Evolutionary conservation across 2,797 vertebrate species (phyloP).

Genomic region (Pantherophis alleghaniensis): DNA sequence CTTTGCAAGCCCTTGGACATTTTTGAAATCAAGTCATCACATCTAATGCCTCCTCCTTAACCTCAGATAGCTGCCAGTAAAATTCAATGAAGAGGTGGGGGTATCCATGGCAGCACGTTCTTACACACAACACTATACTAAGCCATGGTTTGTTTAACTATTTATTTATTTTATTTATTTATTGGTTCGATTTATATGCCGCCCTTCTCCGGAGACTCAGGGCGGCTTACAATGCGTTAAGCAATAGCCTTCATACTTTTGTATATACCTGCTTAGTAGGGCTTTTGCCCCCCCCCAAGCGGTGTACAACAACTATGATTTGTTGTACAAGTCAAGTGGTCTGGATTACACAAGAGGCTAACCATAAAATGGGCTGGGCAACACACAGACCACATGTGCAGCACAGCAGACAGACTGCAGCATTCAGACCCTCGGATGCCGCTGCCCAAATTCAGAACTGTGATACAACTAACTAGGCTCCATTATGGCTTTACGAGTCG

Average conservation of each 20-base stretch:
- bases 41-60: background rate
- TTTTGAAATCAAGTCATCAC: background rate
- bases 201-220: no score
- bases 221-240: no score
- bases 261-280: no score
- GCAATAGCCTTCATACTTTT: no score
- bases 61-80: background rate
- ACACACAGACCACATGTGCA: background rate
- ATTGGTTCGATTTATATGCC: no score
- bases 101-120: background rate
- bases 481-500: background rate
- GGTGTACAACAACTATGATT: background rate
- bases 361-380: background rate
- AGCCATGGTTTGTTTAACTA: background rate
- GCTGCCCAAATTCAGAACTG: background rate
- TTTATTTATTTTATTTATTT: no score
- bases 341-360: background rate
- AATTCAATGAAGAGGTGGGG: background rate
- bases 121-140: background rate
- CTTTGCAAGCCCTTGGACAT: background rate
- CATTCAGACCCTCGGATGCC: background rate
- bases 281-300: no score
- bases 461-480: background rate
- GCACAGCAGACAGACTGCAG: background rate
- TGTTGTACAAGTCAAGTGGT: background rate